A percentile compares a stretch with the other conserved stretches of the same genome.
Evolutionary conservation across 2,113 vertebrate genomes (phyloP).

Genomic region (Ochotona curzoniae): DNA sequence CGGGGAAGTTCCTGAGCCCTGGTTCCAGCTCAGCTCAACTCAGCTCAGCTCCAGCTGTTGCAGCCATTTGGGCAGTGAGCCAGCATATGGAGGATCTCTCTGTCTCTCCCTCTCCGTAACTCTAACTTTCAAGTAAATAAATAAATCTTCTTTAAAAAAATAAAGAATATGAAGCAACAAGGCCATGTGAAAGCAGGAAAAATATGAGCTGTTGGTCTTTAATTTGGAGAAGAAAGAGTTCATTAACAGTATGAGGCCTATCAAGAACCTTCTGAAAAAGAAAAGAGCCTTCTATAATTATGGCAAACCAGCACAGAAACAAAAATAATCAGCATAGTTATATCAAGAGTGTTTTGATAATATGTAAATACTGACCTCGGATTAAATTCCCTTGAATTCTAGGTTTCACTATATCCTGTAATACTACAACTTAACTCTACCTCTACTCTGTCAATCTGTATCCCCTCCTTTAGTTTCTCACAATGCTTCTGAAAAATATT

Average conservation of each 20-base stretch:
- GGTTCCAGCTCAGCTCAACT: no score
- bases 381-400: background rate
- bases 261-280: background rate
- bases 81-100: no score
- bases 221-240: background rate
- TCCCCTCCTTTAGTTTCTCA: background rate
- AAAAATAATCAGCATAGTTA: background rate
- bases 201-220: background rate
- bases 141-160: no score
- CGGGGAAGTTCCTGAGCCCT: no score
- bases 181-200: background rate
- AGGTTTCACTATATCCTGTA: background rate
- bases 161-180: background rate
- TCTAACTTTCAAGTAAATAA: no score
- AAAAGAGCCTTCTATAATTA: background rate
- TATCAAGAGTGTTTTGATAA: background rate
- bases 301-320: background rate
- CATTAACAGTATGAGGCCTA: background rate
- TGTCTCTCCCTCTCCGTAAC: no score
- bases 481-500: background rate
- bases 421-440: background rate
- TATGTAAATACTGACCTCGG: background rate
- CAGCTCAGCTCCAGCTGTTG: no score
- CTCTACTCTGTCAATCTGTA: background rate
- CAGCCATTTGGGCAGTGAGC: no score